These are phyloP conservation scores for Amphiduros pacificus DNA, from an alignment of 2,888 invertebrate genomes.

Conservation along the genomic window DNA sequence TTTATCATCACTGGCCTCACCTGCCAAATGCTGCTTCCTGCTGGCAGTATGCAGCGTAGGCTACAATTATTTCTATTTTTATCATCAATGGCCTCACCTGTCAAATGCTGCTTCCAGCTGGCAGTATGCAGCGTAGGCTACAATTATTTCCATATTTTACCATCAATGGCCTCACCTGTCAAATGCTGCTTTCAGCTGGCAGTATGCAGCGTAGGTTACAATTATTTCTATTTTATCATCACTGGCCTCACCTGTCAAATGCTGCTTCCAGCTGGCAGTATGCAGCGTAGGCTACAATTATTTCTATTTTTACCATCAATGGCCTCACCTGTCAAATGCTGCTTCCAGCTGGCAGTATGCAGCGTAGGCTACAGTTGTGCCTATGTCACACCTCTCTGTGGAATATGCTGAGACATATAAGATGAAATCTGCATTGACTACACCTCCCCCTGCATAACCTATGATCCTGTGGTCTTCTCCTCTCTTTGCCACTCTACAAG, in stretches of 20 bases:
- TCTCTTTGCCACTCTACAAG: constrained; percentile 70
- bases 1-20: too few species aligned
- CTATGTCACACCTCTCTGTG: constrained; percentile 87
- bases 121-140: constrained; percentile 97
- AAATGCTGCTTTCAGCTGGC: constrained; percentile 90
- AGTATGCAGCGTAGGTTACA: constrained; percentile 97
- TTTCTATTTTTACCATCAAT: too few species aligned
- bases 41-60: constrained; percentile 98
- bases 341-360: constrained; percentile 98
- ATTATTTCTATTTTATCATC: constrained; percentile 83
- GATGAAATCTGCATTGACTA: constrained; percentile 87
- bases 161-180: constrained; percentile 88
- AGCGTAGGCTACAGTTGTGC: constrained; percentile 93
- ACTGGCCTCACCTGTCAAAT: constrained; percentile 81
- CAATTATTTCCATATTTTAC: constrained; percentile 87
- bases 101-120: constrained; percentile 93
- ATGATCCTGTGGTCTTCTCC: constrained; percentile 13
- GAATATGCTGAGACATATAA: constrained; percentile 95
- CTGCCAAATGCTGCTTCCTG: constrained; percentile 90
- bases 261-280: constrained; percentile 96
- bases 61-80: constrained; percentile 89
- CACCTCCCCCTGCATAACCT: constrained; percentile 66
- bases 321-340: constrained; percentile 80
- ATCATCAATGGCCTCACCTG: too few species aligned
- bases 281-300: constrained; percentile 95